phyloP scores from a whole-genome alignment of 2,797 vertebrate genomes.

The Cirrhinus molitorella region DNA sequence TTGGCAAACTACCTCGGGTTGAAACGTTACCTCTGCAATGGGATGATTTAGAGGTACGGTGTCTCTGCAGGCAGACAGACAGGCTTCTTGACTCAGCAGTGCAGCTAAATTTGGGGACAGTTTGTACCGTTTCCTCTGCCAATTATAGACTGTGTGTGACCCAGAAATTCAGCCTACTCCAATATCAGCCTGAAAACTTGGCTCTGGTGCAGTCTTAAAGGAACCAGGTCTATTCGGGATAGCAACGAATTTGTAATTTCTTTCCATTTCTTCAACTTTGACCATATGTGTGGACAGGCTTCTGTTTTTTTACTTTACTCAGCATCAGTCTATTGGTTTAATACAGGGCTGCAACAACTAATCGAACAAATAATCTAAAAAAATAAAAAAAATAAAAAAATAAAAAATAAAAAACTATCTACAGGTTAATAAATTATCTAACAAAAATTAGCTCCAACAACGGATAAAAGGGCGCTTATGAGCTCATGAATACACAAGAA shows the following conservation, averaged over 20 bases:
- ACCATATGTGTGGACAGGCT: neutral
- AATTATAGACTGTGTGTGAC: slow-evolving; percentile 44
- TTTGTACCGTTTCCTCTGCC: slow-evolving; percentile 21
- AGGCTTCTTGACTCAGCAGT: slow-evolving; percentile 48
- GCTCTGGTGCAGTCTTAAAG: neutral
- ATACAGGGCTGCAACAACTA: neutral
- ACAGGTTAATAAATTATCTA: neutral
- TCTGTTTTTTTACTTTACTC: neutral
- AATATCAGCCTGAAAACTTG: neutral
- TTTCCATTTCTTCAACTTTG: neutral
- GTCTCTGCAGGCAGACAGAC: slow-evolving; percentile 32
- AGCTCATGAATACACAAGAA: neutral
- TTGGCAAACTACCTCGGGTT: neutral
- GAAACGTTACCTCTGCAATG: neutral
- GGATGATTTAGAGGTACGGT: slow-evolving; percentile 10
- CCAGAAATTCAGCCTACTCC: slow-evolving; percentile 40
- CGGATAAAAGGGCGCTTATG: neutral
- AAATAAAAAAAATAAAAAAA: no score
- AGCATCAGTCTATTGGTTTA: neutral
- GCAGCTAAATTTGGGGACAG: slow-evolving; percentile 30
- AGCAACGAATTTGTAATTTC: neutral
- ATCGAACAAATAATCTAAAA: no score
- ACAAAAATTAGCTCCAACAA: neutral
- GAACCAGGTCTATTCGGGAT: no score
- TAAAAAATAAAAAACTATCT: neutral